Conservation (phyloP, 2,113 vertebrate genomes). For the Cichladusa arquata region DNA sequence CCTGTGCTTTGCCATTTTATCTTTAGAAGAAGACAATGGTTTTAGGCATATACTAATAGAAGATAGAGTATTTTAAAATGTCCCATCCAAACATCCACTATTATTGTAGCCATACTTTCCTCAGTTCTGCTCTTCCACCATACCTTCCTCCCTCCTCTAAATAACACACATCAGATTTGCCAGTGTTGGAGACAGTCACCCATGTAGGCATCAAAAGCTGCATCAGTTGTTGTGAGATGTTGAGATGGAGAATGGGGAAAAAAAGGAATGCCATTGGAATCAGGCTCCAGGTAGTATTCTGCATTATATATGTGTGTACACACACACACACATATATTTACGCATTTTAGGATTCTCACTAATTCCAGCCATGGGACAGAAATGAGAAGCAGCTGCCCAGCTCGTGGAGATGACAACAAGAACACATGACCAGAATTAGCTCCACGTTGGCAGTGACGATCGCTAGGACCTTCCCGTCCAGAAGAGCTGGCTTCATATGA, state of each 20-base stretch:
- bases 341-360: background rate
- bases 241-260: background rate
- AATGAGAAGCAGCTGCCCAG: background rate
- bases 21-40: background rate
- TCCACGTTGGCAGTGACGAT: fast-evolving
- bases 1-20: background rate
- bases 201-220: background rate
- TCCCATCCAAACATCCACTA: background rate
- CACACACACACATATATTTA: background rate
- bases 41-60: background rate
- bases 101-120: background rate
- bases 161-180: background rate
- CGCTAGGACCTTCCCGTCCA: background rate
- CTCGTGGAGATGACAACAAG: background rate
- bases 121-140: background rate
- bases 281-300: background rate
- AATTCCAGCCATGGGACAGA: background rate
- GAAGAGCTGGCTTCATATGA: background rate
- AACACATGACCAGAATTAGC: background rate
- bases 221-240: background rate
- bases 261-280: background rate
- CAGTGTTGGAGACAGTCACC: background rate
- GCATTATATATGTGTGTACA: too few species aligned
- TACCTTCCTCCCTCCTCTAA: background rate
- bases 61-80: background rate